These are phyloP conservation scores for Glyptemys insculpta DNA, from an alignment of 2,797 vertebrate species.

Conservation along the genomic window DNA sequence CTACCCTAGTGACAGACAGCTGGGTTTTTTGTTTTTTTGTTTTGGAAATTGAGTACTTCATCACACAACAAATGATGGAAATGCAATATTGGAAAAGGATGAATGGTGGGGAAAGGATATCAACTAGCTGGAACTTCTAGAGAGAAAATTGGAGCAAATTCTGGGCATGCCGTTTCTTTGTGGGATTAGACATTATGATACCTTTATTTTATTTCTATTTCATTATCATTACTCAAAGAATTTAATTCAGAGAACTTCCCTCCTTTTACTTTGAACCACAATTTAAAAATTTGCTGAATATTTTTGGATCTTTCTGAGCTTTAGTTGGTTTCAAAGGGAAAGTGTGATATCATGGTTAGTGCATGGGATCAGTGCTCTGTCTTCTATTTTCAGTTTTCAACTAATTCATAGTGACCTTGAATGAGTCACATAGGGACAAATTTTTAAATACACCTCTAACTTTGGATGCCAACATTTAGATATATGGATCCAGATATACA, in stretches of 20 bases:
- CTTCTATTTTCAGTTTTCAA: conserved; percentile 19
- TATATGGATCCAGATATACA: neutral
- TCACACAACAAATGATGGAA: neutral
- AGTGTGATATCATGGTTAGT: neutral
- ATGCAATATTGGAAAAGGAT: accelerated
- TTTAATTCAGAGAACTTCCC: neutral
- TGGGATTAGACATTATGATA: neutral
- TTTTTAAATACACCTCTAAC: neutral
- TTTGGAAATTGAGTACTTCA: neutral
- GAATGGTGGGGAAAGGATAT: neutral
- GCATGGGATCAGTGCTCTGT: neutral
- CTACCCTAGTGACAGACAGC: neutral
- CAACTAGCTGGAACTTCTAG: neutral
- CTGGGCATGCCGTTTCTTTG: neutral
- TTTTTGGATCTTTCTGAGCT: neutral
- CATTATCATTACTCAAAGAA: neutral
- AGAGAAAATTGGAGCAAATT: neutral
- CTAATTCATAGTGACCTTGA: neutral
- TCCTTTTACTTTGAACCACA: neutral
- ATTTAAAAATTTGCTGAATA: neutral
- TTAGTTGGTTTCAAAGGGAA: neutral
- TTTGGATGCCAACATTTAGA: neutral
- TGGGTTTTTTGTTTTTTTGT: neutral
- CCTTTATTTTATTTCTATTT: neutral
- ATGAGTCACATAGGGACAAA: neutral